These are phyloP conservation scores for Margaritifera margaritifera DNA, from an alignment of 2,888 invertebrate species.

Conservation along the genomic window DNA sequence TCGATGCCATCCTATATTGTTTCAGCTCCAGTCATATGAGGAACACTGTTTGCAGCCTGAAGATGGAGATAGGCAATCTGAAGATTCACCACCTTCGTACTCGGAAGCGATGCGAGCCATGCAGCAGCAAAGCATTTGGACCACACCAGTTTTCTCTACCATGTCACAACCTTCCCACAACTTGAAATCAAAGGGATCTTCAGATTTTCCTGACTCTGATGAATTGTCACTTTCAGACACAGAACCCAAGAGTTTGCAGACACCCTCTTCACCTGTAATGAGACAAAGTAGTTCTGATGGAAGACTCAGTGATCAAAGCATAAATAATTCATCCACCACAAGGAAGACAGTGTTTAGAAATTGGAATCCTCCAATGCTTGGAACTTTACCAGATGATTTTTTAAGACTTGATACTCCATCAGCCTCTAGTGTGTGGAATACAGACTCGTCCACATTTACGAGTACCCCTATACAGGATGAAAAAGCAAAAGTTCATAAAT, in stretches of 20 bases:
- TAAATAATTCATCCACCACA: constrained; percentile 1
- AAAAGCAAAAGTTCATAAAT: constrained; percentile 36
- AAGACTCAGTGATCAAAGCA: constrained; percentile 10
- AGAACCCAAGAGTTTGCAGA: constrained; percentile 18
- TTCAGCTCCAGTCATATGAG: not conserved
- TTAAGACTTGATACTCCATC: constrained; percentile 75
- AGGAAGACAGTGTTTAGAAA: constrained; percentile 73
- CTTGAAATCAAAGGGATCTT: constrained; percentile 21
- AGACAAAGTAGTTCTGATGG: constrained; percentile 10
- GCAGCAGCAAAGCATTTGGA: constrained; percentile 41
- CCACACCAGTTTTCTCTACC: constrained; percentile 40
- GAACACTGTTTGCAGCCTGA: not conserved
- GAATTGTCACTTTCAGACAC: constrained; percentile 17
- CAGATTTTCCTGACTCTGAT: constrained; percentile 24
- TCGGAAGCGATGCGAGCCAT: constrained; percentile 60
- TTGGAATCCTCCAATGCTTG: constrained; percentile 87
- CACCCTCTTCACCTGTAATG: constrained; percentile 7
- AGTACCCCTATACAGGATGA: constrained; percentile 28
- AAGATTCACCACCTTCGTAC: constrained; percentile 65
- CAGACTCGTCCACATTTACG: constrained; percentile 11
- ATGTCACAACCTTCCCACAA: constrained; percentile 7
- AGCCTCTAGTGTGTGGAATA: not conserved
- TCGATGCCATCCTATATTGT: too few species aligned
- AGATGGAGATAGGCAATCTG: constrained; percentile 5
- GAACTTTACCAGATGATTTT: constrained; percentile 86